Percentiles rank a stretch among this genome's conserved stretches.
phyloP scores from a whole-genome alignment of 2,888 invertebrate species.

The Leucoma salicis region DNA sequence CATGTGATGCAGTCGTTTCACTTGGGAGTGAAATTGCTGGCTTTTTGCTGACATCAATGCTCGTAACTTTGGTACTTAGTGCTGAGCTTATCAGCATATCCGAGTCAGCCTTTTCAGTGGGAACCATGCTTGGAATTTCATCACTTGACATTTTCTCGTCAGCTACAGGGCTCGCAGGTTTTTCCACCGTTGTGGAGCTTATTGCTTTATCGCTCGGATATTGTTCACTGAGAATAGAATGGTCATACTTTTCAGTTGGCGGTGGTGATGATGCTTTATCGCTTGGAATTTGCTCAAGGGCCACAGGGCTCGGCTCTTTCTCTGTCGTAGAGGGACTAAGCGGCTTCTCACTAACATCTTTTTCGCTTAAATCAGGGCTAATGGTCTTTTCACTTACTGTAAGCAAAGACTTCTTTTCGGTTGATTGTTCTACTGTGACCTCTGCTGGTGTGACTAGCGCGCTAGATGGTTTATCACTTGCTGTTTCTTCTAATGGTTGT shows the following conservation, averaged over 20 bases:
- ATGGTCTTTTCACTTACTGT: background rate
- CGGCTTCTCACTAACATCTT: background rate
- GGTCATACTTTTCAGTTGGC: slow-evolving; percentile 1
- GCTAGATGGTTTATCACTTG: slow-evolving; percentile 1
- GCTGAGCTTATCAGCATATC: background rate
- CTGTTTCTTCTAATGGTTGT: background rate
- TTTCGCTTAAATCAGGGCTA: background rate
- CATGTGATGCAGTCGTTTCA: slow-evolving; percentile 5
- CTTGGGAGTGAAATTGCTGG: no score
- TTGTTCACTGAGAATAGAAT: background rate
- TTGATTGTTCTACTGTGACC: background rate
- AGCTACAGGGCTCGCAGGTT: background rate
- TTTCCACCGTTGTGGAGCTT: background rate
- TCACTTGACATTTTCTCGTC: slow-evolving; percentile 31
- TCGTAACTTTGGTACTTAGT: no score
- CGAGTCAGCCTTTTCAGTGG: slow-evolving; percentile 6
- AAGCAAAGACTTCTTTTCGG: background rate
- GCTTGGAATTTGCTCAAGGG: background rate
- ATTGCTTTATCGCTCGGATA: background rate
- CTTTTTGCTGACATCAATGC: no score
- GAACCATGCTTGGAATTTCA: slow-evolving; percentile 24
- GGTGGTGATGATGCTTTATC: slow-evolving; percentile 1
- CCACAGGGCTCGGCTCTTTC: background rate
- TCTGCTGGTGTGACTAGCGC: background rate
- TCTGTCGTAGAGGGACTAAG: slow-evolving; percentile 1